Percentiles rank a stretch among this genome's conserved stretches.
These are phyloP conservation scores for Cyclura pinguis DNA, from an alignment of 2,797 vertebrate genomes.

Conservation along the genomic window DNA sequence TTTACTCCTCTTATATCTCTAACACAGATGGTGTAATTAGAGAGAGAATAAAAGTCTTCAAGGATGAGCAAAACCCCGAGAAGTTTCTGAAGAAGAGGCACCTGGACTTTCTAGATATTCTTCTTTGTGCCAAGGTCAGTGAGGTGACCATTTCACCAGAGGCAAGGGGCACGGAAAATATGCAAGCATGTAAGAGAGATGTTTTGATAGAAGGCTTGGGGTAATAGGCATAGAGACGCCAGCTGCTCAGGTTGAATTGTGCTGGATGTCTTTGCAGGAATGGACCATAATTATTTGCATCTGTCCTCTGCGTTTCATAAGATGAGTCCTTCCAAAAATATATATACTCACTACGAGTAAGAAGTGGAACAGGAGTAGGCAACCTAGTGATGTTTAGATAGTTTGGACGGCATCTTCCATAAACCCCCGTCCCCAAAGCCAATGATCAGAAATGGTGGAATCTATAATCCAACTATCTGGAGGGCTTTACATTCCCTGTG, in stretches of 20 bases:
- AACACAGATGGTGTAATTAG: slow-evolving; percentile 75
- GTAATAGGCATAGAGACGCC: neutral
- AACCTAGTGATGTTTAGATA: no score
- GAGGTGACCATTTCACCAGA: neutral
- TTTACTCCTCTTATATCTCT: neutral
- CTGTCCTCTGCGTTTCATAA: neutral
- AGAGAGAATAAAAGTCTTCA: slow-evolving; percentile 80
- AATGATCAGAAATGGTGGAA: no score
- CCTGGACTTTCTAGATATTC: slow-evolving; percentile 80
- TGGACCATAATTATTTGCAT: neutral
- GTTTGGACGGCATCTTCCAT: no score
- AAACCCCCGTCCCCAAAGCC: no score
- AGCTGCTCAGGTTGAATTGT: neutral
- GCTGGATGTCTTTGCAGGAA: neutral
- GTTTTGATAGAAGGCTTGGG: neutral
- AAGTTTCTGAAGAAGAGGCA: slow-evolving; percentile 76
- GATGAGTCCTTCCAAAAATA: no score
- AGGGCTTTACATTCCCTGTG: no score
- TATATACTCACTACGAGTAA: no score
- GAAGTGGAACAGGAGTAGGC: no score
- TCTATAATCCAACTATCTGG: no score
- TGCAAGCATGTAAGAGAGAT: neutral
- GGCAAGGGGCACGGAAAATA: neutral
- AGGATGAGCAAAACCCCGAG: slow-evolving; percentile 71
- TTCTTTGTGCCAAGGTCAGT: slow-evolving; percentile 53